Evolutionary conservation across 2,888 invertebrate species (phyloP), one percentile per base, ranked within the genome.

Genomic region (Dysmachus trigonus): DNA sequence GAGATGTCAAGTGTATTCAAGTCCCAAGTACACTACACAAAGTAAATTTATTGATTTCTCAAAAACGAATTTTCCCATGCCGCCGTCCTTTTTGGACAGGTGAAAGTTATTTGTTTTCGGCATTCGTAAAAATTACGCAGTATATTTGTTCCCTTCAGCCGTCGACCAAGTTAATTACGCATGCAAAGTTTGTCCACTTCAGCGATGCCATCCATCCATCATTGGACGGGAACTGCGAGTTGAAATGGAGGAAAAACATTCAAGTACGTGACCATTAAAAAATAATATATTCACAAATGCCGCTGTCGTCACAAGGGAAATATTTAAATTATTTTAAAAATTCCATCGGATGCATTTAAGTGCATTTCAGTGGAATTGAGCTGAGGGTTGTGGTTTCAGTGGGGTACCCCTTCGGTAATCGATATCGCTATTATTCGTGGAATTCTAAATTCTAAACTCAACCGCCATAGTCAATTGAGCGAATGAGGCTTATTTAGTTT

Each of bases 151-250:
- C 79, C 51, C 35, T 79, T 51, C 53, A 79, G 41, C 30, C 51
- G 79, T 79, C 51, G 41, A 10, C 51, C 51, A 51, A 27, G 47
- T 79, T 79, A 79, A 79, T 79, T 79, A 79, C 7, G 79, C 30
- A 79, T 79, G 41, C 79, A 79, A 79, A 79, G 51, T 79, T 79
- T 79, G 79, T 79, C 79, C 79, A 79, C 30, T 79, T 31, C 13
- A 47, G 3, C 31, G 51, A 1, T n/a, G 79, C 79, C 41, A 79
- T 79, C 51, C 41, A 79, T 79, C 51, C 51, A 79, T 79, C 79
- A 79, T 79, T 47, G 77, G n/a, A 27, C 18, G 79, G 79, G 51
- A 47, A 79, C 31, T 38, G 76, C 18, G 13, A 22, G 38, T 35
- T 18, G 7, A 35, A 35, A n/a, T 53, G 18, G 18, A 62, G 62